These are phyloP conservation scores for Diorhabda elongata DNA, from an alignment of 1,140 invertebrate genomes.

Conservation along the genomic window DNA sequence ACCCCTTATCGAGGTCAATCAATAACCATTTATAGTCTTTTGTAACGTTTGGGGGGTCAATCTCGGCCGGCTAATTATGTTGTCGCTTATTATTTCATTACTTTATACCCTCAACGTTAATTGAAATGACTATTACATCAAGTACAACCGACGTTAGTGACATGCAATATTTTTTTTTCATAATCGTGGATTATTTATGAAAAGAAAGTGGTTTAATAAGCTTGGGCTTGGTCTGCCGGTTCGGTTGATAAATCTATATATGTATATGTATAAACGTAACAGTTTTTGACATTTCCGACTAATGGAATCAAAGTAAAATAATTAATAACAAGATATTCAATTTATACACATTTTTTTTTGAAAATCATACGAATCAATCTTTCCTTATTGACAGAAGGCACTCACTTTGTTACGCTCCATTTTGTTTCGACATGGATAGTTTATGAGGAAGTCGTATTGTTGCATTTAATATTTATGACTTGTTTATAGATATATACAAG, in stretches of 20 bases:
- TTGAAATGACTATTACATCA: no score
- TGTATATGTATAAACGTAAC: slow-evolving; percentile 9
- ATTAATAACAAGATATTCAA: neutral
- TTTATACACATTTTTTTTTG: neutral
- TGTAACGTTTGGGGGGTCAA: no score
- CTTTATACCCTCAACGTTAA: no score
- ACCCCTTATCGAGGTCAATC: no score
- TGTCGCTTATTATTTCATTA: no score
- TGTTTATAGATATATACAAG: no score
- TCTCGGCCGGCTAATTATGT: no score
- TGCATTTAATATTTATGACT: no score
- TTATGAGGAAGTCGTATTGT: no score
- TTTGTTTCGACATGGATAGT: neutral
- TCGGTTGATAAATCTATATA: slow-evolving; percentile 11
- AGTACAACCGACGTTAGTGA: neutral
- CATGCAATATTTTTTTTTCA: slow-evolving; percentile 1
- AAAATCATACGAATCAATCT: neutral
- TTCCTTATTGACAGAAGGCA: neutral
- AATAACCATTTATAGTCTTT: no score
- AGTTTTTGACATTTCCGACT: slow-evolving; percentile 10
- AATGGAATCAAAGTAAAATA: slow-evolving; percentile 3
- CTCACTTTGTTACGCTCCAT: neutral
- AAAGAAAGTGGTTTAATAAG: slow-evolving; percentile 11
- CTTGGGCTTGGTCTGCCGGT: slow-evolving; percentile 9
- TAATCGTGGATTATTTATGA: slow-evolving; percentile 6